Percentiles rank a stretch among this genome's conserved stretches.
phyloP scores from a whole-genome alignment of 1,140 invertebrate species.

The Temnothorax longispinosus region DNA sequence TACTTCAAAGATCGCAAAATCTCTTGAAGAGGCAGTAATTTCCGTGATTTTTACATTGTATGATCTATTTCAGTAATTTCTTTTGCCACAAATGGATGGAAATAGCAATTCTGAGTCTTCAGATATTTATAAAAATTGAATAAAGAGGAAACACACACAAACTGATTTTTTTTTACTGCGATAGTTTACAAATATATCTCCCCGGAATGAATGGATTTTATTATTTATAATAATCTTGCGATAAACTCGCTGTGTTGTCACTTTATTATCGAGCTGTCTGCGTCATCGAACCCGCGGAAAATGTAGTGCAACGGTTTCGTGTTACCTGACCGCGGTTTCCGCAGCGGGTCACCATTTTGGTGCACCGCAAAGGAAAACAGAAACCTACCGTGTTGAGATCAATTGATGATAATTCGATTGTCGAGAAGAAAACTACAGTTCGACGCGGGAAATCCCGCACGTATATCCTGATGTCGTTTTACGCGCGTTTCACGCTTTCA shows the following conservation, averaged over 20 bases:
- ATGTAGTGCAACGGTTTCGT: slow-evolving; percentile 72
- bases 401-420: slow-evolving; percentile 45
- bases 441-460: neutral
- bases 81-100: neutral
- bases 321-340: slow-evolving; percentile 67
- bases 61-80: neutral
- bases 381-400: slow-evolving; percentile 47
- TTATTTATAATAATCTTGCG: neutral
- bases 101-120: neutral
- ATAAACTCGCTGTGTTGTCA: neutral
- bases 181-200: neutral
- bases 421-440: neutral
- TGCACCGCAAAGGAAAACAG: slow-evolving; percentile 62
- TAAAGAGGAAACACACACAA: no score
- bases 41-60: neutral
- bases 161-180: neutral
- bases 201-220: neutral
- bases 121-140: slow-evolving; percentile 9
- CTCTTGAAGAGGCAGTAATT: neutral
- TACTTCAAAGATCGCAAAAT: neutral
- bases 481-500: neutral
- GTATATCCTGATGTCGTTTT: neutral
- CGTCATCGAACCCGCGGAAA: slow-evolving; percentile 65
- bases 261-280: slow-evolving; percentile 27
- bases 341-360: slow-evolving; percentile 66